Evolutionary conservation across 2,113 vertebrate species (phyloP).

Genomic region (Rynchops niger): DNA sequence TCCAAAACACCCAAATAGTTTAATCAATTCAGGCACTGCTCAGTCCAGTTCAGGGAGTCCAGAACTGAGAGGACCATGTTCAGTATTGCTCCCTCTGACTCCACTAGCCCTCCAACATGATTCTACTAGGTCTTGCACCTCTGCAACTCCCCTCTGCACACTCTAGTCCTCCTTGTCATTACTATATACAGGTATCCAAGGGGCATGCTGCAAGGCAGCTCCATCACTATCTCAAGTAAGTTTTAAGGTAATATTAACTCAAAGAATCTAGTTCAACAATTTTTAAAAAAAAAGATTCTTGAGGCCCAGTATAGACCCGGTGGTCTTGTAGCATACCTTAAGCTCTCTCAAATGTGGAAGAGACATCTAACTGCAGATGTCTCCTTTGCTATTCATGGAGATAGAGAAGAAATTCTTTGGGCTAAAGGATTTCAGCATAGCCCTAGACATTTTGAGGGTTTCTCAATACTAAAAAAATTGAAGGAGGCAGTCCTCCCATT

Average conservation of each 20-base stretch:
- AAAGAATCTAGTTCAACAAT: neutral
- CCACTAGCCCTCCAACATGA: neutral
- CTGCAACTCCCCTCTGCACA: neutral
- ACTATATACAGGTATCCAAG: neutral
- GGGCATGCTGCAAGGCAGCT: neutral
- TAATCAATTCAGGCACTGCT: neutral
- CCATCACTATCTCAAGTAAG: neutral
- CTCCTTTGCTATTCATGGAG: neutral
- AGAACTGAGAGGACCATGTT: neutral
- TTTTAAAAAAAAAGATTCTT: neutral
- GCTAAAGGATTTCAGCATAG: neutral
- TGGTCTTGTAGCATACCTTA: neutral
- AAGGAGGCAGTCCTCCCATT: neutral
- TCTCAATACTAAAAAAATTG: neutral
- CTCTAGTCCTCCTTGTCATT: neutral
- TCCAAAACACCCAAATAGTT: neutral
- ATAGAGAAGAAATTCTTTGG: neutral
- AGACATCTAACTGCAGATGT: neutral
- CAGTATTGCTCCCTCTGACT: neutral
- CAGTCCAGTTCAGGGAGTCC: neutral
- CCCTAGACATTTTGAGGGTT: neutral
- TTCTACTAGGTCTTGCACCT: neutral
- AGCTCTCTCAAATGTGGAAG: neutral
- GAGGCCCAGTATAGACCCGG: neutral
- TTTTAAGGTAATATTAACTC: neutral